Evolutionary conservation across 2,888 invertebrate genomes (phyloP).

Genomic region (Acleris sparsana): DNA sequence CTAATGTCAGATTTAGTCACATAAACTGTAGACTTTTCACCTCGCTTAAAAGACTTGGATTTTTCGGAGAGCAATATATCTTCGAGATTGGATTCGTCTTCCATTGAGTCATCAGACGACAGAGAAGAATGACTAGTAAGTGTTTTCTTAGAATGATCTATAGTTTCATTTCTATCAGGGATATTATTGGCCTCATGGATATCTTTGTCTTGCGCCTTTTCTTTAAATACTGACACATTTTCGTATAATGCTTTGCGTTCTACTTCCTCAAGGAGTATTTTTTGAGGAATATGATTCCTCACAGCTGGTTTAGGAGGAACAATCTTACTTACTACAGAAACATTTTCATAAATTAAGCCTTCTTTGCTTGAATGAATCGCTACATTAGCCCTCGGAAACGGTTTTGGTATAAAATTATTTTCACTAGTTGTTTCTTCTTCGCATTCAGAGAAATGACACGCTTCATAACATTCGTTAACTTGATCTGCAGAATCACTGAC

Average conservation of each 20-base stretch:
- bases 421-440: slow-evolving; percentile 41
- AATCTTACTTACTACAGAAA: slow-evolving; percentile 51
- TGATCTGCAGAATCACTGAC: slow-evolving; percentile 62
- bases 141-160: slow-evolving; percentile 42
- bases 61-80: slow-evolving; percentile 76
- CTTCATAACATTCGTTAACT: slow-evolving; percentile 75
- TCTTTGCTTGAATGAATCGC: slow-evolving; percentile 45
- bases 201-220: slow-evolving; percentile 58
- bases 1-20: slow-evolving; percentile 55
- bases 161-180: neutral
- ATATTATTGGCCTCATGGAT: slow-evolving; percentile 9
- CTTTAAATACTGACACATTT: slow-evolving; percentile 59
- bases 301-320: slow-evolving; percentile 66
- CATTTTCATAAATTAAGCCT: slow-evolving; percentile 68
- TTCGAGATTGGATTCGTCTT: slow-evolving; percentile 76
- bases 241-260: slow-evolving; percentile 64
- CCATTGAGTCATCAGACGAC: slow-evolving; percentile 74
- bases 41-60: slow-evolving; percentile 74
- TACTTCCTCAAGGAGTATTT: slow-evolving; percentile 49
- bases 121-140: slow-evolving; percentile 66
- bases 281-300: slow-evolving; percentile 64
- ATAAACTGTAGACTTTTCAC: slow-evolving; percentile 50
- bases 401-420: slow-evolving; percentile 53
- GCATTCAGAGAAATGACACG: slow-evolving; percentile 60
- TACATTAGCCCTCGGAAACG: slow-evolving; percentile 62